Base-by-base conservation (phyloP, 1,140 invertebrate genomes). In the Drosophila arizonae region DNA sequence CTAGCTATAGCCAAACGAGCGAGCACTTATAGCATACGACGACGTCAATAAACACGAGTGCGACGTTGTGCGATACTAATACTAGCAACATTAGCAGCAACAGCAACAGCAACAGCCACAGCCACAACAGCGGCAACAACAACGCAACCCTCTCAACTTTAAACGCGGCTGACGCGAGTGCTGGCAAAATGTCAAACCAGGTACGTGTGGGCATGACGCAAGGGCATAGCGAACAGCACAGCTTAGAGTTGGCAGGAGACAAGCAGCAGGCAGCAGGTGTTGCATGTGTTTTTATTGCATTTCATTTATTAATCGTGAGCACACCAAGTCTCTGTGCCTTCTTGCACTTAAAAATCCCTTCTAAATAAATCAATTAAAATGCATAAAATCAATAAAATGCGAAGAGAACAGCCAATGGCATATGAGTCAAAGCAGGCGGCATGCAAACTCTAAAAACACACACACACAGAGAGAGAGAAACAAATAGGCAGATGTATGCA, bases 21-120 rank as follows among this genome's bases (percentile, higher is more conserved):
- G 79, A 46, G 68, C 82, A 82, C 84, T 87, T 87, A 87, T 87
- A 70, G 82, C 82, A 87, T 87, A 87, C 79, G 82, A 58, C 54
- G 71, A 86, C 81, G 81, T 87, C 81, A 86, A 87, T 70, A 77
- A 74, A 74, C 58, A 68, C 75, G 52, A 76, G 52, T 65, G 72
- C 66, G 48, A 76, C 66, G 48, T 81, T 66, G 65, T 72, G 72
- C 61, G 81, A 52, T 68, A 79, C 72, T 68, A 75, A 76, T 70
- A 72, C 73, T 55, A 71, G 13, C 56, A 60, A 57, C 62, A 62
- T 43, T 43, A 52, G 26, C 71, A 79, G 21, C 36, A 64, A 13
- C 54, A 54, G 33, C 64, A 55, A 39, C 66, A 61, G n/a, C 48
- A 46, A 13, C 73, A 58, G 21, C 56, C 43, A 13, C 73, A 58